These are phyloP conservation scores for Parazoanthus swiftii DNA, from an alignment of 92 coral and sea anemone genomes.

Conservation along the genomic window DNA sequence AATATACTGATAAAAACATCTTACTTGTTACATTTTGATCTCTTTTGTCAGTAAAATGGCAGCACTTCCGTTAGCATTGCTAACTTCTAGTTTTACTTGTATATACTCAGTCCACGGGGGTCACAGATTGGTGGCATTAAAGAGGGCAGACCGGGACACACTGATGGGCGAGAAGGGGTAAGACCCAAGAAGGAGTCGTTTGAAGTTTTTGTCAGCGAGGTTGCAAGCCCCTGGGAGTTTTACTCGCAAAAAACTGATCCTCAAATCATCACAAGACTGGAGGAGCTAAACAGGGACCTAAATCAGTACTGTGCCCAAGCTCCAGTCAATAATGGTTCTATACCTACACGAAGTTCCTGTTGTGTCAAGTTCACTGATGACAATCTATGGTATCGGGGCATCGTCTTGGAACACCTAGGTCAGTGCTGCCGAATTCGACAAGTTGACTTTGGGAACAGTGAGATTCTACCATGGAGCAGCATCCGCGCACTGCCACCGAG, in stretches of 20 bases:
- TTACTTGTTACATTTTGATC: too few species aligned
- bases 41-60: too few species aligned
- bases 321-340: slow-evolving; percentile 19
- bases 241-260: slow-evolving; percentile 71
- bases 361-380: slow-evolving; percentile 57
- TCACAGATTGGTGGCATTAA: neutral
- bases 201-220: slow-evolving; percentile 68
- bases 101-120: neutral
- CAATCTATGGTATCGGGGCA: slow-evolving; percentile 65
- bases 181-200: slow-evolving; percentile 42
- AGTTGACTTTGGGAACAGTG: slow-evolving; percentile 63
- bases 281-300: slow-evolving; percentile 50
- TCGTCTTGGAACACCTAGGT: slow-evolving; percentile 27
- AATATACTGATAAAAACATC: too few species aligned
- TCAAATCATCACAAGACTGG: slow-evolving; percentile 42
- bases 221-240: slow-evolving; percentile 68
- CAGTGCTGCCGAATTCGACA: slow-evolving; percentile 47
- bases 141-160: neutral
- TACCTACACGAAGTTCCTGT: slow-evolving; percentile 47
- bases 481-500: slow-evolving; percentile 49
- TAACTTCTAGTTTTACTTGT: neutral
- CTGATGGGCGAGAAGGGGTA: slow-evolving; percentile 1
- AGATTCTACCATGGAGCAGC: slow-evolving; percentile 46
- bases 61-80: too few species aligned
- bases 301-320: slow-evolving; percentile 47